These are phyloP conservation scores for Cerastoderma edule DNA, from an alignment of 2,888 invertebrate species.

Conservation along the genomic window DNA sequence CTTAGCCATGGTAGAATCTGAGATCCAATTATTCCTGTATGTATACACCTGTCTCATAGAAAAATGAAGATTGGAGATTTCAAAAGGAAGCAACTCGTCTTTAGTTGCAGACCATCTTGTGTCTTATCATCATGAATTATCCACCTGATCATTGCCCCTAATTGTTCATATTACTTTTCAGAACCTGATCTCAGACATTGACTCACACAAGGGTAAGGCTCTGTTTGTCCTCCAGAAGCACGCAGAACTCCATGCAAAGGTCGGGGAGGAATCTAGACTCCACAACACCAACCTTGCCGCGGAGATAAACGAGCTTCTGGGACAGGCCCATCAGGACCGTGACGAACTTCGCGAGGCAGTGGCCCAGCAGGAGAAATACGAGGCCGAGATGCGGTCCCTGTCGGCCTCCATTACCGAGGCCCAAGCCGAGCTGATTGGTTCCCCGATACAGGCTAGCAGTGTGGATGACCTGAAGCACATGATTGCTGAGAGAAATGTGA, in stretches of 20 bases:
- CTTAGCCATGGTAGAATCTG: too few relatives aligned
- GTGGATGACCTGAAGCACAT: constrained; percentile 76
- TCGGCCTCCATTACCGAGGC: constrained; percentile 73
- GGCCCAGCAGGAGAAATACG: constrained; percentile 73
- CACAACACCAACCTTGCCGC: constrained; percentile 64
- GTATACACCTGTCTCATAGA: too few relatives aligned
- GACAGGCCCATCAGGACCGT: constrained; percentile 68
- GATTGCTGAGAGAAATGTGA: constrained; percentile 76
- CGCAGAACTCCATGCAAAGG: constrained; percentile 62
- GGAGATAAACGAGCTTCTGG: constrained; percentile 73
- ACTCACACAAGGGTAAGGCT: constrained; percentile 71
- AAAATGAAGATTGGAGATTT: too few relatives aligned
- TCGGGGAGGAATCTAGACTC: constrained; percentile 50
- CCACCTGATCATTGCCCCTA: too few relatives aligned
- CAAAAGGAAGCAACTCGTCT: too few relatives aligned
- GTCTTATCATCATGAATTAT: too few relatives aligned
- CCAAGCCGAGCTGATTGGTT: constrained; percentile 71
- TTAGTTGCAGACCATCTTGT: too few relatives aligned
- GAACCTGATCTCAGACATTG: constrained; percentile 76
- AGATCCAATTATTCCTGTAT: too few relatives aligned
- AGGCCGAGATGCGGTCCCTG: constrained; percentile 71
- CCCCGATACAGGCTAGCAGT: constrained; percentile 73
- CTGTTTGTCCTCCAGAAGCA: constrained; percentile 67
- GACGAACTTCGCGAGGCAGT: constrained; percentile 69
- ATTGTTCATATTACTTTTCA: constrained; percentile 54